phyloP scores from a whole-genome alignment of 2,113 vertebrate species.

The Ascaphus truei region DNA sequence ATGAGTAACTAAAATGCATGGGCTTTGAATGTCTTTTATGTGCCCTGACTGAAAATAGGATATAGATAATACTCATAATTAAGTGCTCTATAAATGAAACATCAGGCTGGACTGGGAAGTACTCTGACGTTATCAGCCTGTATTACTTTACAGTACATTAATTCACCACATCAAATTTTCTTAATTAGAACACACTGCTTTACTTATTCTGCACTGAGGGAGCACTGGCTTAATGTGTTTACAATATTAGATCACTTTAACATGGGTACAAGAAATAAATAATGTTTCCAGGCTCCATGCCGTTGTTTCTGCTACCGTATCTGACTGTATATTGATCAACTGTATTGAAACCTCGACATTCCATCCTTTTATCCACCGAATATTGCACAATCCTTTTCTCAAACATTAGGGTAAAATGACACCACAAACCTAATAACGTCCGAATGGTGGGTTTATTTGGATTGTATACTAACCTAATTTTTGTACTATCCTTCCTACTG shows the following conservation, averaged over 20 bases:
- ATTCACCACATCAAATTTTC: conserved; percentile 20
- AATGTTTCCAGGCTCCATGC: too few species aligned
- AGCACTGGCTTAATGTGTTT: background rate
- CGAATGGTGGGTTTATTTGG: too few species aligned
- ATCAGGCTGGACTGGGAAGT: conserved; percentile 15
- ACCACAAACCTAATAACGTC: too few species aligned
- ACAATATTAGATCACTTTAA: background rate
- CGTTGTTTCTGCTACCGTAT: too few species aligned
- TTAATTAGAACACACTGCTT: conserved; percentile 20
- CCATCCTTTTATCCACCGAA: too few species aligned
- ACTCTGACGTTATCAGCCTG: conserved; percentile 4
- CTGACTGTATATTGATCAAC: too few species aligned
- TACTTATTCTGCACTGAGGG: conserved; percentile 14
- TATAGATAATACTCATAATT: conserved; percentile 13
- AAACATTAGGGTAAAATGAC: too few species aligned
- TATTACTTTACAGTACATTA: conserved; percentile 26
- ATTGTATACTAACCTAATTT: too few species aligned
- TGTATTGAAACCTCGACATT: too few species aligned
- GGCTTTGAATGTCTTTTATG: conserved; percentile 6
- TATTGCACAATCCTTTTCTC: too few species aligned
- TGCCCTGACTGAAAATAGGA: conserved; percentile 17
- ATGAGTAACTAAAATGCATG: conserved; percentile 13
- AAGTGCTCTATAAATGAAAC: conserved; percentile 24
- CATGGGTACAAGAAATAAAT: too few species aligned
- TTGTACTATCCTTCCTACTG: too few species aligned